phyloP scores from a whole-genome alignment of 2,888 invertebrate genomes.

The Dilophus febrilis region DNA sequence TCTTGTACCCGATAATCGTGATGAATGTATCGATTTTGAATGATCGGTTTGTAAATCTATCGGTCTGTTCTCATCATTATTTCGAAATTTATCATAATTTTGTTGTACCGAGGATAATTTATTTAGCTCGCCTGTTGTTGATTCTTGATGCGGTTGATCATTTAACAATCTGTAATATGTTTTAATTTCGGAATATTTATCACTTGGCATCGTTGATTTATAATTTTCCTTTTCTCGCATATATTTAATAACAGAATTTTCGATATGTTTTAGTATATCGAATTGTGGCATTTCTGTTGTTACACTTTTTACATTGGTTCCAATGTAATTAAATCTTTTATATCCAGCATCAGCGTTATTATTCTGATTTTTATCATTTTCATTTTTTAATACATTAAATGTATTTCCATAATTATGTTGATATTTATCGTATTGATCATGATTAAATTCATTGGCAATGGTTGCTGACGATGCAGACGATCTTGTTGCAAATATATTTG shows the following conservation, averaged over 20 bases:
- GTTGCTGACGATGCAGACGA: neutral
- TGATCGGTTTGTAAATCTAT: neutral
- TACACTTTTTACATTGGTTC: neutral
- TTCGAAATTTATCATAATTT: too few relatives aligned
- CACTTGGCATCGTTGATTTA: too few relatives aligned
- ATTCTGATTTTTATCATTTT: neutral
- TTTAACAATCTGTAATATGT: conserved; percentile 18
- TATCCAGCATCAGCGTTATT: neutral
- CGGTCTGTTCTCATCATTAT: too few relatives aligned
- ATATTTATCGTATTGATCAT: neutral
- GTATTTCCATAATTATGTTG: neutral
- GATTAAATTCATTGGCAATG: neutral
- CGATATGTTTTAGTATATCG: conserved; percentile 28
- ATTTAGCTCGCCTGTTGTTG: too few relatives aligned
- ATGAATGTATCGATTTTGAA: neutral
- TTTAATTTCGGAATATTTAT: conserved; percentile 14
- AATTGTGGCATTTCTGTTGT: conserved; percentile 14
- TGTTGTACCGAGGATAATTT: too few relatives aligned
- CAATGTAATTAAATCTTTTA: neutral
- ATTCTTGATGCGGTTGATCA: conserved; percentile 24
- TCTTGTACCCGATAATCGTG: conserved; percentile 1
- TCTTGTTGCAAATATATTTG: neutral
- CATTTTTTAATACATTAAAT: neutral
- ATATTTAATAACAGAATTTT: conserved; percentile 28
- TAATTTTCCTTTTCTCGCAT: conserved; percentile 26